Conservation (phyloP, 2,888 invertebrate species). For the Phaedon cochleariae region DNA sequence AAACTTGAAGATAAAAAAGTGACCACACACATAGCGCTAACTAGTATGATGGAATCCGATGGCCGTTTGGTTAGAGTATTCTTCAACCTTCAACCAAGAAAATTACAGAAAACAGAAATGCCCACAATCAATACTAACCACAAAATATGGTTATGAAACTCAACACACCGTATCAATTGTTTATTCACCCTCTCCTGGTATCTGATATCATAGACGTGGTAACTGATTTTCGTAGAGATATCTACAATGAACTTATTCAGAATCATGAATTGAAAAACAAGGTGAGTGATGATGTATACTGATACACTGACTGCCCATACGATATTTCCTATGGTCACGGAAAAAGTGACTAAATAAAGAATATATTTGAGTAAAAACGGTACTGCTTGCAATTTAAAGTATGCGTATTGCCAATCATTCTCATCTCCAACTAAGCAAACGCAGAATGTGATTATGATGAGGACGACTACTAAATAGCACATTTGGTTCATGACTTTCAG, state of each 20-base stretch:
- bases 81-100: neutral
- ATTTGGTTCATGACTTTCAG: neutral
- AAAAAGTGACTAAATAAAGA: neutral
- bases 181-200: neutral
- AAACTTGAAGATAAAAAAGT: neutral
- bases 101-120: no score
- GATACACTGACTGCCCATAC: neutral
- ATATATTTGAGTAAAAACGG: neutral
- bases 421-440: neutral
- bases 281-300: neutral
- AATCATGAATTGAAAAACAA: neutral
- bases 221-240: neutral
- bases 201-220: neutral
- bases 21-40: neutral
- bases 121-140: no score
- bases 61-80: neutral
- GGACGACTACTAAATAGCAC: neutral
- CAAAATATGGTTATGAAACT: neutral
- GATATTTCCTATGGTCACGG: neutral
- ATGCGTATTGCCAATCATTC: neutral
- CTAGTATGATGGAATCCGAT: neutral
- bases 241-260: neutral
- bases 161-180: neutral
- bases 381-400: neutral
- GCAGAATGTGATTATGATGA: neutral